Evolutionary conservation across 2,113 vertebrate genomes (phyloP).

Genomic region (Trogon melanurus): DNA sequence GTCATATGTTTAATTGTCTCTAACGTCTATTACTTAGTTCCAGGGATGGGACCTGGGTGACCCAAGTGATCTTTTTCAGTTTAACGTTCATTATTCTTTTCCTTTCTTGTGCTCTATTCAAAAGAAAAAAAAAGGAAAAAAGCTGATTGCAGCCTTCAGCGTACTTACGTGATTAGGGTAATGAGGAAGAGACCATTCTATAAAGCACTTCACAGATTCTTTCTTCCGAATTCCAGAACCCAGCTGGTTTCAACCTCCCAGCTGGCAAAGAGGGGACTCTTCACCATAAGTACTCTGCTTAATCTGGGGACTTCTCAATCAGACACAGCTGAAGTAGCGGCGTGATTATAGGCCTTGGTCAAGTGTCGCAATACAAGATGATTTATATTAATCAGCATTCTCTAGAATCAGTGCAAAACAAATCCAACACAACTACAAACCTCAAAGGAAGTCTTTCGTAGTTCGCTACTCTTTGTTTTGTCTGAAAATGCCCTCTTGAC

Average conservation of each 20-base stretch:
- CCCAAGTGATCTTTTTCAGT: not conserved
- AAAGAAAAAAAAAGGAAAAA: not conserved
- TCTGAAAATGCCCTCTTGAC: not conserved
- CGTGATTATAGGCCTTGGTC: slow-evolving; percentile 51
- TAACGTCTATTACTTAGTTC: not conserved
- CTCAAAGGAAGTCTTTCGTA: not conserved
- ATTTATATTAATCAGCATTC: slow-evolving; percentile 43
- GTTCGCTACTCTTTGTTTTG: not conserved
- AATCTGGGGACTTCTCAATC: slow-evolving; percentile 34
- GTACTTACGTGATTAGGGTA: slow-evolving; percentile 3
- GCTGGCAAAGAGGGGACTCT: slow-evolving; percentile 27
- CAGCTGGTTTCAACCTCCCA: slow-evolving; percentile 38
- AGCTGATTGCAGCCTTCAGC: slow-evolving; percentile 10
- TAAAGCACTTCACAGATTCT: not conserved
- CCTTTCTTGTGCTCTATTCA: not conserved
- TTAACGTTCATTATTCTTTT: not conserved
- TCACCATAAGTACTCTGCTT: not conserved
- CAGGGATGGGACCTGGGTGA: not conserved
- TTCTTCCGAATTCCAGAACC: not conserved
- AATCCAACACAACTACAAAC: not conserved
- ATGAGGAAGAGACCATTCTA: slow-evolving; percentile 11
- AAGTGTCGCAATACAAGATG: slow-evolving; percentile 27
- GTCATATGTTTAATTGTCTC: not conserved
- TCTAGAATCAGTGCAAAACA: slow-evolving; percentile 6
- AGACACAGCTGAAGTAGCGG: slow-evolving; percentile 26